Base-by-base conservation (phyloP, 1,140 invertebrate species). In the Watersipora subatra region DNA sequence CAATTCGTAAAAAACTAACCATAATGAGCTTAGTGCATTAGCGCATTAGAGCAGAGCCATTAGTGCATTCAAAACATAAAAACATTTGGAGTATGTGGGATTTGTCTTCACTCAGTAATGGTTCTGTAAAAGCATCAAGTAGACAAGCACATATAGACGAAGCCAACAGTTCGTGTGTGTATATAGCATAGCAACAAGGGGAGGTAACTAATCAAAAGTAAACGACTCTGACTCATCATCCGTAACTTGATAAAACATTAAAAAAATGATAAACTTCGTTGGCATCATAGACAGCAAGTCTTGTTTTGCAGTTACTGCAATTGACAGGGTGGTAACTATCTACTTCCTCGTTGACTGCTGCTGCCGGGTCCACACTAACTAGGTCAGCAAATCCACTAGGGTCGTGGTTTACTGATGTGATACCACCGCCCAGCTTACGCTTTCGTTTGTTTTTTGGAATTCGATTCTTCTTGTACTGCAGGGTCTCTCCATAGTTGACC, bases 261-360 rank as follows among this genome's bases (percentile, higher is more conserved):
- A 86, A 86, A 76, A 87, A 87, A 72, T 87, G 85, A 75, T 85
- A 87, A 7, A 87, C 79, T 77, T 87, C 85, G 55, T 86, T 84
- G 26, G 71, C 70, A 73, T 87, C 85, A 77, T 78, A 82, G 2
- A 86, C 83, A 20, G 81, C 85, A 22, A 87, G 82, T 70, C 85
- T 80, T 1, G 85, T 86, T 28, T 80, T 80, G 74, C 85, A 87
- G 25, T 81, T 75, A 46, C 68, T 72, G 78, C 85, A 87, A 46
- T 75, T 76, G 1, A 87, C 85, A 29, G 85, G 83, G 73, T 84
- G 75, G 68, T 83, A 86, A 7, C 73, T 65, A 27, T 85, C 83
- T 28, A 68, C 67, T 24, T 66, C 61, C 12, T 66, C 66, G 28
- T 67, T 72, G 64, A 70, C 70, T 58, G 29, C 19, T 20, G 29